Conservation (phyloP, 2,888 invertebrate genomes). For the Micropterix aruncella region DNA sequence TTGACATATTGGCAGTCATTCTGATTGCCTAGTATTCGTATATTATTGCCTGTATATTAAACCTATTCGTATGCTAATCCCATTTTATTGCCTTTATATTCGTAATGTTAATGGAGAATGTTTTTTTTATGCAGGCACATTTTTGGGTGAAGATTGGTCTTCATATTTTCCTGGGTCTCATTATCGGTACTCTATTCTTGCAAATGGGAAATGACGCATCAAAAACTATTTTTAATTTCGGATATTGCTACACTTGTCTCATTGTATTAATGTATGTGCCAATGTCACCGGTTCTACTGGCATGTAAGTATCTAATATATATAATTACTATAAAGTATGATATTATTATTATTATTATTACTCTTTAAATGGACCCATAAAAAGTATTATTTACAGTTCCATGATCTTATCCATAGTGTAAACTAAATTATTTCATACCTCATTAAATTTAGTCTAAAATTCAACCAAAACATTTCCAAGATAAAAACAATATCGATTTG, state of each 20-base stretch:
- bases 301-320: too few relatives aligned
- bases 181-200: conserved; percentile 56
- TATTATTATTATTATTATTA: too few relatives aligned
- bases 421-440: too few relatives aligned
- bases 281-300: conserved; percentile 65
- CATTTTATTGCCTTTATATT: background rate
- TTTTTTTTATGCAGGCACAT: conserved; percentile 42
- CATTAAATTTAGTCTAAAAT: too few relatives aligned
- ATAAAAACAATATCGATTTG: too few relatives aligned
- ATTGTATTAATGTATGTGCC: conserved; percentile 72
- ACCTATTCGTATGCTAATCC: too few relatives aligned
- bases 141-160: conserved; percentile 53
- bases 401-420: too few relatives aligned
- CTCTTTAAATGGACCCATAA: too few relatives aligned
- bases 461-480: too few relatives aligned
- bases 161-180: conserved; percentile 51
- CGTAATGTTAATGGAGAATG: conserved; percentile 1
- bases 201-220: conserved; percentile 69
- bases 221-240: conserved; percentile 72
- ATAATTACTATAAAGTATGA: too few relatives aligned
- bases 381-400: too few relatives aligned
- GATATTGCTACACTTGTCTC: conserved; percentile 66
- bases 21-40: background rate
- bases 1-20: background rate
- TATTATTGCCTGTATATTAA: background rate